A percentile compares a stretch with the other conserved stretches of the same genome.
Evolutionary conservation across 2,797 vertebrate species (phyloP).

Genomic region (Pantherophis vulpinus): DNA sequence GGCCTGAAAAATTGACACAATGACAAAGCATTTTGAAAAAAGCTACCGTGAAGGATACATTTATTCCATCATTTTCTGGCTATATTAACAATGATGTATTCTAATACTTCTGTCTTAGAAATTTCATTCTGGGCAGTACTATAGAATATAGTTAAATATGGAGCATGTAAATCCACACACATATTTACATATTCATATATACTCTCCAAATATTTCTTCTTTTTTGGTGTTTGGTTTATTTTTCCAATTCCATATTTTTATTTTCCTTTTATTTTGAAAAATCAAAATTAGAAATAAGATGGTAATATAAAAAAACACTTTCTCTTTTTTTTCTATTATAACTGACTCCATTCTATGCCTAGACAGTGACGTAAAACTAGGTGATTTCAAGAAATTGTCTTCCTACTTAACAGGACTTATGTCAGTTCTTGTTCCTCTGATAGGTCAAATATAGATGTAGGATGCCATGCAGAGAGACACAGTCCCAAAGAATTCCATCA

Average conservation of each 20-base stretch:
- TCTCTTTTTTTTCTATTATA: neutral
- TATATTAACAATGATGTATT: neutral
- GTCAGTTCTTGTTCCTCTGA: neutral
- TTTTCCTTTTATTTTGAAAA: neutral
- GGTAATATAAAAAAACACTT: neutral
- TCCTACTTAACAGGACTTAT: neutral
- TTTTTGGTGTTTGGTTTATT: neutral
- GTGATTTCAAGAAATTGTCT: neutral
- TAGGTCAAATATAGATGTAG: neutral
- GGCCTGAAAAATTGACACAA: neutral
- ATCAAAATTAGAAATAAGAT: neutral
- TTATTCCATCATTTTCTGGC: neutral
- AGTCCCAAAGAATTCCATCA: neutral
- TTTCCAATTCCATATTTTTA: neutral
- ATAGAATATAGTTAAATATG: neutral
- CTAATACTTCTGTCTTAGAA: neutral
- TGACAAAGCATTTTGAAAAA: neutral
- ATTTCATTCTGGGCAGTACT: neutral
- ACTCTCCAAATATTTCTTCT: neutral
- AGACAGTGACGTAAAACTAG: neutral
- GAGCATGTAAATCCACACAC: neutral
- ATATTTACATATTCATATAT: neutral
- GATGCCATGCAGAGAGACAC: neutral
- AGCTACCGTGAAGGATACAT: neutral
- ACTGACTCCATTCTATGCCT: neutral